Evolutionary conservation across 1,140 invertebrate species (phyloP), one percentile per base, ranked within the genome.

Genomic region (Lucilia sericata): DNA sequence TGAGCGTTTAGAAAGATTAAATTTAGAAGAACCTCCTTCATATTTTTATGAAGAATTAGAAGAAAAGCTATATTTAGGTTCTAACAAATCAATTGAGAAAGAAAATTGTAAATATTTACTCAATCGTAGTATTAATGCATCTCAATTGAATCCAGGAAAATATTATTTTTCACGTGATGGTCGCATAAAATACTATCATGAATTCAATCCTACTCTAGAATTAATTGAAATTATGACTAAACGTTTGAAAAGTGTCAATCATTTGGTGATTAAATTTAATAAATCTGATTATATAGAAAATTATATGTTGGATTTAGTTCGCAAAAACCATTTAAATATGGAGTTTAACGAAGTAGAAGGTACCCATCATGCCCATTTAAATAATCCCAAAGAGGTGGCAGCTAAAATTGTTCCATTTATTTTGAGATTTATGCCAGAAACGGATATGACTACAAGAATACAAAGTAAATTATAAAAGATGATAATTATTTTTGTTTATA

Each of bases 351-450:
- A 92, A 83, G 87, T 94, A 1, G 93, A 94, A n/a, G 94, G 92
- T 7, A 42, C 42, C 42, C 95, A 96, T 90, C 88, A 88, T 47
- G 88, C 94, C 9, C 95, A 96, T 88, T 91, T 96, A 55, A 95
- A 93, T 76, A 91, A 94, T 86, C 93, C 95, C 5, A 91, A 93
- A 86, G 86, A 88, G 82, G 81, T 82, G 19, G 51, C 81, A 17
- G 12, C 36, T 1, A 19, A 49, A 12, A 12, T 81, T 5, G 5
- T 13, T 2, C 78, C 78, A 19, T 81, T 81, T 25, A 47, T 81
- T 55, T 21, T 49, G 42, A 42, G 42, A 42, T 8, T 42, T 8
- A 42, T 7, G 42, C 42, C 42, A 42, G 42, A 42, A 42, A 42
- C 42, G 5, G 42, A 7, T 42, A 42, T 7, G 5, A 42, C 7